These are phyloP conservation scores for Fragum sueziense DNA, from an alignment of 2,888 invertebrate species.

Conservation along the genomic window DNA sequence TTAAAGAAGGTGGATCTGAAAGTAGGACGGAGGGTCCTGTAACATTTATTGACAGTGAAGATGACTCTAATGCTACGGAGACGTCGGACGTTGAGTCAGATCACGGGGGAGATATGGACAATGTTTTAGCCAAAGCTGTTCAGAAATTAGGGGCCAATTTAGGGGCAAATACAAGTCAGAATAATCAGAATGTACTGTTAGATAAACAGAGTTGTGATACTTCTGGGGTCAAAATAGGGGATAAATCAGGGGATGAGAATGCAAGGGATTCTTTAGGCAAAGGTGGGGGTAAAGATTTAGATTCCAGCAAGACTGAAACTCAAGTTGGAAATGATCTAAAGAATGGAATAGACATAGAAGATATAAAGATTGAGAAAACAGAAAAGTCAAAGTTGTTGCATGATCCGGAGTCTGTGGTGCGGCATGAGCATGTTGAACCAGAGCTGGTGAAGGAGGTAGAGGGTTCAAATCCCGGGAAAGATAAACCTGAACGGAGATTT, in stretches of 20 bases:
- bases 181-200: conserved; percentile 18
- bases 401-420: conserved; percentile 5
- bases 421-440: conserved; percentile 19
- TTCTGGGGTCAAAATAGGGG: background rate
- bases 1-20: background rate
- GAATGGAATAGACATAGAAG: background rate
- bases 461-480: background rate
- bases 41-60: conserved; percentile 13
- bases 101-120: conserved; percentile 2
- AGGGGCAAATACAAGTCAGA: background rate
- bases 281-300: background rate
- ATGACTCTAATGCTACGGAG: conserved; percentile 51
- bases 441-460: conserved; percentile 3
- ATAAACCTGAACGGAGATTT: background rate
- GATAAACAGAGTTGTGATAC: conserved; percentile 14
- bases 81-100: conserved; percentile 30
- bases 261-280: background rate
- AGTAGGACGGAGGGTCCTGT: background rate
- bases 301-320: background rate
- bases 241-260: background rate
- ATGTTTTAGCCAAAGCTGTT: background rate
- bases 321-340: background rate
- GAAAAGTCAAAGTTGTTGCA: conserved; percentile 18
- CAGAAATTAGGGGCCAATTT: too few species aligned
- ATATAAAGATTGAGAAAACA: conserved; percentile 10